Base-by-base conservation (phyloP, 2,888 invertebrate species). In the Melinaea menophilus region DNA sequence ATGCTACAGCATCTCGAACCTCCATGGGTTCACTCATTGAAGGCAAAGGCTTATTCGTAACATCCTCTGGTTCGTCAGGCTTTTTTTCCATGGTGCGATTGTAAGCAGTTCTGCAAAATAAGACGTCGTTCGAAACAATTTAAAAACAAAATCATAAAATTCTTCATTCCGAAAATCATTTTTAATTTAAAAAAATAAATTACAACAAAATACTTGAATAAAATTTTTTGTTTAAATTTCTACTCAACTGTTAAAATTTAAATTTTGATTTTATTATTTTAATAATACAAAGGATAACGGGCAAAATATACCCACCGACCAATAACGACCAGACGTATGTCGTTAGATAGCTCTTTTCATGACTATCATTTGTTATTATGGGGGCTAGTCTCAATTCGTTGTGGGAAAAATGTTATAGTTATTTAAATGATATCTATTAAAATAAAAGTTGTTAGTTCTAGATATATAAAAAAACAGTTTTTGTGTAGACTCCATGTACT, bases 21-120 rank as follows among this genome's bases (percentile, higher is more conserved):
- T 64, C 64, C 56, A 11, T 58, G 55, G 34, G 58, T 56, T 22
- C 41, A 62, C 61, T 56, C 22, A 31, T 66, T 46, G 62, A 64
- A 61, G 61, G 59, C 47, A 64, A 22, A 51, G 59, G 61, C 58
- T 58, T 9, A 73, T 73, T 65, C 69, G 64, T 73, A 63, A 72
- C 0, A 68, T 72, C 71, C 67, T 61, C 59, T 56, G 69, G 71
- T 65, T 70, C 67, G 67, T 72, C 67, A 68, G 66, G 61, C 41
- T 69, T 12, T 65, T 74, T 62, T 37, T 37, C 3, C 37, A 37
- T 71, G 70, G 72, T 71, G 70, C 1, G 65, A 69, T 72, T 72
- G 63, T 71, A 68, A 71, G 70, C 65, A 60, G 68, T 72, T 73
- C 73, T 72, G 72, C 69, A 69, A 73, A 73, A 72, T 61, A n/a